A percentile compares a stretch with the other conserved stretches of the same genome.
Evolutionary conservation across 2,113 vertebrate genomes (phyloP).

Genomic region (Nicator chloris): DNA sequence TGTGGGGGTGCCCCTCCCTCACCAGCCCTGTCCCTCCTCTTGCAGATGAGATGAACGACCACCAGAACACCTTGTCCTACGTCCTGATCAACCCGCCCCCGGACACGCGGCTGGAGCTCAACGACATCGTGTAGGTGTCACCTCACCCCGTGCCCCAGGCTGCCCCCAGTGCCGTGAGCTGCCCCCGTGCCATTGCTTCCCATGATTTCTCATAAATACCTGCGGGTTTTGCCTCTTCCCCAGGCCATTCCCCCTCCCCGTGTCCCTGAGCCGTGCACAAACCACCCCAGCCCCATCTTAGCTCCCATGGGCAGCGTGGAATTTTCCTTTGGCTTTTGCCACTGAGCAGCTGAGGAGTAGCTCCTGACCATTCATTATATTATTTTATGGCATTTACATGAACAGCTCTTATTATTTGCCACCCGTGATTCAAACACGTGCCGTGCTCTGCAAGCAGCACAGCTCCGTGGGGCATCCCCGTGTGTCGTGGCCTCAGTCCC

Average conservation of each 20-base stretch:
- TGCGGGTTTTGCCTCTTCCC: rapidly evolving
- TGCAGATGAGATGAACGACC: conserved; percentile 96
- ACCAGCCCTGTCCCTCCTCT: conserved; percentile 19
- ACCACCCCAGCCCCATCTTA: rapidly evolving
- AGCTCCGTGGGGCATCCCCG: rapidly evolving
- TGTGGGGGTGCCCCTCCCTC: background rate
- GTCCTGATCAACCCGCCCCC: conserved; percentile 96
- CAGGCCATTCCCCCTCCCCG: rapidly evolving
- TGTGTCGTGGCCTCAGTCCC: rapidly evolving
- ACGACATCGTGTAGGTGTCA: conserved; percentile 88
- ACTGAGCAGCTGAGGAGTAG: background rate
- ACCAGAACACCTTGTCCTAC: conserved; percentile 95
- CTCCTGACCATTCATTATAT: background rate
- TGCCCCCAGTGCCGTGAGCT: rapidly evolving
- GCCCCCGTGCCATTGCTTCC: rapidly evolving
- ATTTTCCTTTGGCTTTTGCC: background rate
- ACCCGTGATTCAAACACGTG: background rate
- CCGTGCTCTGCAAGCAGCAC: rapidly evolving
- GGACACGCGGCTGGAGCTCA: conserved; percentile 92
- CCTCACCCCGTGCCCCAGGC: rapidly evolving
- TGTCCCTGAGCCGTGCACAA: background rate
- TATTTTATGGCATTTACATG: background rate
- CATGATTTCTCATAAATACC: rapidly evolving
- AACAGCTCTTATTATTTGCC: background rate
- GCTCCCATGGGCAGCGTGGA: rapidly evolving